phyloP scores from a whole-genome alignment of 1,140 invertebrate species.

The Monochamus saltuarius region DNA sequence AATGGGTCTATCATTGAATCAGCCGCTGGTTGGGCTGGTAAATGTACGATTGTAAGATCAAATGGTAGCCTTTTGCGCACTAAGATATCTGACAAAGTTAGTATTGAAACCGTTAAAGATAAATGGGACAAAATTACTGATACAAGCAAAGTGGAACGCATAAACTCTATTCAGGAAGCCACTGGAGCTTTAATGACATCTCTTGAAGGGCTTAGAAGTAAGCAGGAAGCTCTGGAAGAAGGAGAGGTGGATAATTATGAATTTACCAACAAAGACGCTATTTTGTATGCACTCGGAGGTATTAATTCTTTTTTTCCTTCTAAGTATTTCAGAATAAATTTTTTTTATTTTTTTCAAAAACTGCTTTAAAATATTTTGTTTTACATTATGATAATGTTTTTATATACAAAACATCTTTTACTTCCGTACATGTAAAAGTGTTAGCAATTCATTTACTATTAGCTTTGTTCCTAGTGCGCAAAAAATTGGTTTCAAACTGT shows the following conservation, averaged over 20 bases:
- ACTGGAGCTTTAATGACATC: slow-evolving; percentile 61
- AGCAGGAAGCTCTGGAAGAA: slow-evolving; percentile 10
- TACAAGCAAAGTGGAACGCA: slow-evolving; percentile 69
- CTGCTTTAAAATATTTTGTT: too few species aligned
- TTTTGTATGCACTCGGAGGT: slow-evolving; percentile 91
- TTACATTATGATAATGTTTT: too few species aligned
- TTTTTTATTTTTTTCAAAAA: too few species aligned
- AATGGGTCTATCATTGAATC: slow-evolving; percentile 89
- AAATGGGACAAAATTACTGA: slow-evolving; percentile 85
- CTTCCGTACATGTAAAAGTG: too few species aligned
- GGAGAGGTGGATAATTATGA: slow-evolving; percentile 52
- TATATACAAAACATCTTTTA: too few species aligned
- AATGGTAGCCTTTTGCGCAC: slow-evolving; percentile 67
- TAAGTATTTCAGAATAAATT: too few species aligned
- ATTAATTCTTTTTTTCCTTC: slow-evolving; percentile 40
- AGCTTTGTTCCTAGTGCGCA: too few species aligned
- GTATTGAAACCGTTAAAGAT: slow-evolving; percentile 76
- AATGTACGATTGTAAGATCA: slow-evolving; percentile 76
- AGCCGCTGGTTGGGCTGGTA: slow-evolving; percentile 90
- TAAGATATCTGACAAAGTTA: slow-evolving; percentile 57
- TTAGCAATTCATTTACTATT: too few species aligned
- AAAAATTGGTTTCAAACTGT: too few species aligned
- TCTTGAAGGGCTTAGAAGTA: slow-evolving; percentile 51
- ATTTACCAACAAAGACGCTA: slow-evolving; percentile 74
- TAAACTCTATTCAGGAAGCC: slow-evolving; percentile 64